These are phyloP conservation scores for Drosophila sp. DNA, from an alignment of 1,140 invertebrate genomes.

Conservation along the genomic window DNA sequence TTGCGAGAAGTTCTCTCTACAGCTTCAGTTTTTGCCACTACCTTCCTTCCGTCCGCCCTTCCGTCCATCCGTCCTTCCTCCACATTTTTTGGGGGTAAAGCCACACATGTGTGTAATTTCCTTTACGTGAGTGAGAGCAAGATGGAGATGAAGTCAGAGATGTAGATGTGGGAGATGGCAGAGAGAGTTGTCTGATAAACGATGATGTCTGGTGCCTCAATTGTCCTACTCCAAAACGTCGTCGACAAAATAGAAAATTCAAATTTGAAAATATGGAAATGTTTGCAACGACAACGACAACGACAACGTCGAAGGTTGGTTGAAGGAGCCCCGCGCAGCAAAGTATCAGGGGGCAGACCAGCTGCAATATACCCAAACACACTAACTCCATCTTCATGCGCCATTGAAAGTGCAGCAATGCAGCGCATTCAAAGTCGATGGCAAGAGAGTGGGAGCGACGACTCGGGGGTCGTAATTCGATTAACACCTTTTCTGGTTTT, in stretches of 20 bases:
- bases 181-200: constrained; percentile 69
- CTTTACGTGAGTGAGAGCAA: constrained; percentile 50
- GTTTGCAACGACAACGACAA: constrained; percentile 41
- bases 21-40: constrained; percentile 8
- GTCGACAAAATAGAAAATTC: constrained; percentile 68
- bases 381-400: constrained; percentile 15
- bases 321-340: neutral
- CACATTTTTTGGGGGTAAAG: constrained; percentile 35
- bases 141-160: neutral
- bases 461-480: constrained; percentile 65
- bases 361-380: constrained; percentile 26
- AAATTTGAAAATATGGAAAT: constrained; percentile 81
- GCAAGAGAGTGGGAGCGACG: constrained; percentile 9
- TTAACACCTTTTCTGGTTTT: constrained; percentile 64
- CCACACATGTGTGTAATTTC: constrained; percentile 80
- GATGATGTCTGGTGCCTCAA: constrained; percentile 52
- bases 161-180: constrained; percentile 4
- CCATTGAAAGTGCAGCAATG: constrained; percentile 43
- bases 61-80: constrained; percentile 1
- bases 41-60: neutral
- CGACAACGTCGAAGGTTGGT: constrained; percentile 20
- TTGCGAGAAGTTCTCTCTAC: constrained; percentile 7
- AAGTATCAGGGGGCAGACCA: constrained; percentile 22
- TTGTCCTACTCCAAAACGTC: constrained; percentile 22
- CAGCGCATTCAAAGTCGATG: constrained; percentile 15